These are phyloP conservation scores for Teleiodes luculella DNA, from an alignment of 2,888 invertebrate genomes.

Conservation along the genomic window DNA sequence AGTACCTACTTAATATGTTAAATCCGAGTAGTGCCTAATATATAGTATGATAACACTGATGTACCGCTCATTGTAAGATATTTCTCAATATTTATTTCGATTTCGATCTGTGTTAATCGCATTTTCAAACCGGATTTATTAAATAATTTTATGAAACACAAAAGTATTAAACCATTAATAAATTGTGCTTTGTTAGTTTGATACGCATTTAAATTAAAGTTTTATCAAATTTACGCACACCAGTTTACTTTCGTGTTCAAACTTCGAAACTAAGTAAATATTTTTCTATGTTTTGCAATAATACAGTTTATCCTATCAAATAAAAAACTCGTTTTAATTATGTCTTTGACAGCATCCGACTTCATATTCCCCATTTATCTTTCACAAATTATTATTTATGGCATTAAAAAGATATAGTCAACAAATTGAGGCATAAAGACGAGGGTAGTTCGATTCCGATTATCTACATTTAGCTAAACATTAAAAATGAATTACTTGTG, in stretches of 20 bases:
- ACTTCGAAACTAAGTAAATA: background rate
- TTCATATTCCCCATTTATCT: constrained; percentile 4
- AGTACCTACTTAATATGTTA: too few species aligned
- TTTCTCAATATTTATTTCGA: too few species aligned
- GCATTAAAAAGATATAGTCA: constrained; percentile 27
- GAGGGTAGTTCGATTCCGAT: constrained; percentile 46
- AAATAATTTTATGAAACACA: too few species aligned
- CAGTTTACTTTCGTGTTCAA: background rate
- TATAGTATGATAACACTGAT: too few species aligned
- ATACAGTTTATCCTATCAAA: background rate
- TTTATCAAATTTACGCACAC: too few species aligned
- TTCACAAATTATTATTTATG: constrained; percentile 13
- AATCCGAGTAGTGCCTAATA: too few species aligned
- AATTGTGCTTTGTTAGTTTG: too few species aligned
- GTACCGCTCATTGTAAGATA: too few species aligned
- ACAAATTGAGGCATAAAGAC: constrained; percentile 39
- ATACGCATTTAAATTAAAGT: too few species aligned
- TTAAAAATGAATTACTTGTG: constrained; percentile 68
- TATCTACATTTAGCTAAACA: constrained; percentile 65
- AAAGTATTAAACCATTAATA: too few species aligned
- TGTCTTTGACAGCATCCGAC: constrained; percentile 4
- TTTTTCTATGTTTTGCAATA: background rate
- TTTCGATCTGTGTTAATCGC: too few species aligned
- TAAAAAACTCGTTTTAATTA: constrained; percentile 4
- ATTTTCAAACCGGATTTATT: too few species aligned